A percentile compares a stretch with the other conserved stretches of the same genome.
These are phyloP conservation scores for Thecophora atra DNA, from an alignment of 2,888 invertebrate genomes.

Conservation along the genomic window DNA sequence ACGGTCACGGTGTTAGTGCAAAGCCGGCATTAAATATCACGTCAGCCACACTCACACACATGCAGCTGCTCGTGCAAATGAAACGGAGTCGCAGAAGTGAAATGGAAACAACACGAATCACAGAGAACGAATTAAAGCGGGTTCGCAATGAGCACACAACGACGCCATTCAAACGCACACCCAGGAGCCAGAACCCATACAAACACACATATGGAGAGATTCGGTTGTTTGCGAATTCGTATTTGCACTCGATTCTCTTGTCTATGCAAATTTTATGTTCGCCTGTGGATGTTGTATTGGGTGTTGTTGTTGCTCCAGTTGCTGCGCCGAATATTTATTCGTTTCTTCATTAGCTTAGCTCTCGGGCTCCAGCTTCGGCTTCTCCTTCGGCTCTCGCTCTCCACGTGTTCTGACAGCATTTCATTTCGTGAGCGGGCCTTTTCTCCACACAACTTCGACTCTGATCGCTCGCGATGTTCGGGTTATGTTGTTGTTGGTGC, in stretches of 20 bases:
- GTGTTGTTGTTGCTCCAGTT: constrained; percentile 13
- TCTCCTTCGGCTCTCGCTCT: background rate
- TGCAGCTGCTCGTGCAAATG: background rate
- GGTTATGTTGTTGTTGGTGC: no score
- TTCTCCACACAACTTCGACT: constrained; percentile 3
- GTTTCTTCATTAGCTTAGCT: constrained; percentile 30
- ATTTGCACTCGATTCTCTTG: constrained; percentile 33
- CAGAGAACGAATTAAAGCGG: background rate
- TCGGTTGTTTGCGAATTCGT: background rate
- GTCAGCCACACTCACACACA: constrained; percentile 3
- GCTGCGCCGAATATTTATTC: constrained; percentile 27
- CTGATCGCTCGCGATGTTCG: no score
- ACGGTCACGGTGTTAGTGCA: constrained; percentile 30
- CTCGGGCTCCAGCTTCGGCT: no score
- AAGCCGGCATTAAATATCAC: constrained; percentile 25
- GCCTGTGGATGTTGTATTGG: constrained; percentile 27
- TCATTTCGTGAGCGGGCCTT: background rate
- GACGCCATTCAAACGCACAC: background rate
- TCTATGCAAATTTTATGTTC: constrained; percentile 41
- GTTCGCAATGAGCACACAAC: background rate
- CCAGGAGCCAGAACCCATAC: background rate
- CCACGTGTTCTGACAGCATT: background rate
- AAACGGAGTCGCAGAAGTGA: constrained; percentile 7
- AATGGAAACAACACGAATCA: constrained; percentile 1
- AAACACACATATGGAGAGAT: background rate